These are phyloP conservation scores for Dromaius novaehollandiae DNA, from an alignment of 2,113 vertebrate genomes.

Conservation along the genomic window DNA sequence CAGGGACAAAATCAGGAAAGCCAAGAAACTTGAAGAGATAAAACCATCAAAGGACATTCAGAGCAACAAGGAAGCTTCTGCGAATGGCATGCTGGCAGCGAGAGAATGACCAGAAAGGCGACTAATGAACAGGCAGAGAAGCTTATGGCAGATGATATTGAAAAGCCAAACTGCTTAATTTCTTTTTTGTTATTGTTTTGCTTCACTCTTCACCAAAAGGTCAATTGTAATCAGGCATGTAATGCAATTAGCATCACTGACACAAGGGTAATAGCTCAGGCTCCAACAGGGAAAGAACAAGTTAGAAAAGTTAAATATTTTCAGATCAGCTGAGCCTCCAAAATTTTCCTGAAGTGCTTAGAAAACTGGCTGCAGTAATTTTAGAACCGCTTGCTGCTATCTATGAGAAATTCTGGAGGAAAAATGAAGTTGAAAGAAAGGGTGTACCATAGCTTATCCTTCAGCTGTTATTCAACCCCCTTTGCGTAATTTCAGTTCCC, in stretches of 20 bases:
- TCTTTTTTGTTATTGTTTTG: not conserved
- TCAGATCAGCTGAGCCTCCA: not conserved
- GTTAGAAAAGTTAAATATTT: not conserved
- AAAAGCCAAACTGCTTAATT: not conserved
- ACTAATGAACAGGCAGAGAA: not conserved
- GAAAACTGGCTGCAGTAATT: not conserved
- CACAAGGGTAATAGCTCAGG: not conserved
- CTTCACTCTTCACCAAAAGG: not conserved
- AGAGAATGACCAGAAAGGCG: not conserved
- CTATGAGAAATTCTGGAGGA: not conserved
- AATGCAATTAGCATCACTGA: not conserved
- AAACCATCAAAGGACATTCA: fast-evolving
- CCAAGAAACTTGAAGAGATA: too few relatives aligned
- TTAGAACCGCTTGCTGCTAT: not conserved
- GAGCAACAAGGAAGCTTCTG: not conserved
- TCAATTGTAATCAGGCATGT: not conserved
- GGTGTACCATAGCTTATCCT: not conserved
- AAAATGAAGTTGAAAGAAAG: not conserved
- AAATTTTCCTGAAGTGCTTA: not conserved
- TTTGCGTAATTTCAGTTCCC: not conserved
- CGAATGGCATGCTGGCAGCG: not conserved
- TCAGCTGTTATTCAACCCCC: not conserved
- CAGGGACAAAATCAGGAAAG: not conserved
- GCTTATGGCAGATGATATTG: not conserved
- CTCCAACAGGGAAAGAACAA: not conserved